A percentile compares a stretch with the other conserved stretches of the same genome.
Evolutionary conservation across 37 sponge, comb jelly and placozoan genomes (phyloP).

Genomic region (Beroe ovata): DNA sequence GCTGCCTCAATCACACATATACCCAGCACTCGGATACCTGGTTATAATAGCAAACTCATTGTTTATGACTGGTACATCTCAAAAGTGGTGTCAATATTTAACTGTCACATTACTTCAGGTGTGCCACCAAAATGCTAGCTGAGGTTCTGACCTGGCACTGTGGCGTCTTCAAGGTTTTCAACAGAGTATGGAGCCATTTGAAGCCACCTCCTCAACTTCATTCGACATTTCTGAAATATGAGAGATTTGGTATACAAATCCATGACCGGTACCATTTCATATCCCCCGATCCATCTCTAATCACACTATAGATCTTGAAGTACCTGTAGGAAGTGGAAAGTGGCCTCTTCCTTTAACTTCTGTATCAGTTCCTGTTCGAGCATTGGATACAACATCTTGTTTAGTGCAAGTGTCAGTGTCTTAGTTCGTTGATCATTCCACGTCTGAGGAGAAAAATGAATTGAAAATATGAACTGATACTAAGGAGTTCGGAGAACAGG

Average conservation of each 20-base stretch:
- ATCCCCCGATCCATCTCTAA: too few relatives aligned
- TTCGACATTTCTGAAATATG: constrained; percentile 48
- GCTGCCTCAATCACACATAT: neutral
- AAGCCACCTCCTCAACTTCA: constrained; percentile 78
- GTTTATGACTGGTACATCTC: too few relatives aligned
- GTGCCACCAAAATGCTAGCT: too few relatives aligned
- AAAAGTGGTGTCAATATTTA: too few relatives aligned
- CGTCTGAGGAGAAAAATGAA: constrained; percentile 82
- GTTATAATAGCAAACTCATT: too few relatives aligned
- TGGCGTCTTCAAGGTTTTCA: constrained; percentile 18
- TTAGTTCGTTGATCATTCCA: constrained; percentile 94
- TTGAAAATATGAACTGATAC: too few relatives aligned
- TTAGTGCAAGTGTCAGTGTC: constrained; percentile 79
- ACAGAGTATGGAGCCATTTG: constrained; percentile 72
- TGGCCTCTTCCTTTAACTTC: constrained; percentile 81
- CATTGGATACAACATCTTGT: constrained; percentile 85
- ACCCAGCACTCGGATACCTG: constrained; percentile 41
- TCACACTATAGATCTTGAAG: neutral
- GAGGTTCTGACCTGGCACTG: constrained; percentile 28
- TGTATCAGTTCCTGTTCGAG: constrained; percentile 82
- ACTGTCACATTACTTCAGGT: too few relatives aligned
- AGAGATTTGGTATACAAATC: neutral
- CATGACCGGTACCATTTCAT: too few relatives aligned
- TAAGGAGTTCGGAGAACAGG: too few relatives aligned
- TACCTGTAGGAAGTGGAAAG: constrained; percentile 85